These are phyloP conservation scores for Acestrorhynchus altus DNA, from an alignment of 2,797 vertebrate species.

Conservation along the genomic window DNA sequence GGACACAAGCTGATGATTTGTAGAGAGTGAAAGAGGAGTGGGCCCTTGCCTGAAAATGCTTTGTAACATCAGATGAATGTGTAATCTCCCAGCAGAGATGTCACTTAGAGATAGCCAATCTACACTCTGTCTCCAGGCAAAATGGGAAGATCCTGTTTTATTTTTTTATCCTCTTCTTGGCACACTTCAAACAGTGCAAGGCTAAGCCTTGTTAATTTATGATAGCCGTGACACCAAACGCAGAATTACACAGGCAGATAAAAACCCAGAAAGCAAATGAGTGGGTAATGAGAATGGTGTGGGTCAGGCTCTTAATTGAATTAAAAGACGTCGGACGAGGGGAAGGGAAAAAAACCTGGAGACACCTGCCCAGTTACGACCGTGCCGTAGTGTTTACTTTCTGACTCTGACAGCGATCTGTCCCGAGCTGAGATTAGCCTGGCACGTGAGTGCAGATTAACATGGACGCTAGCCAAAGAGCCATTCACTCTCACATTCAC, in stretches of 20 bases:
- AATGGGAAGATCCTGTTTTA: conserved; percentile 61
- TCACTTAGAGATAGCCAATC: conserved; percentile 57
- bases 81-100: conserved; percentile 54
- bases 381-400: conserved; percentile 87
- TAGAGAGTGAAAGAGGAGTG: conserved; percentile 30
- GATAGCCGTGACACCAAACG: conserved; percentile 79
- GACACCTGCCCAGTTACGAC: conserved; percentile 91
- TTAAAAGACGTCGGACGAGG: conserved; percentile 89
- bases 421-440: conserved; percentile 16
- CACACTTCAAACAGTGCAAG: conserved; percentile 74
- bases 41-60: conserved; percentile 53
- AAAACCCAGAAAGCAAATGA: conserved; percentile 90
- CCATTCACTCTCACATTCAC: conserved; percentile 61
- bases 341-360: conserved; percentile 68
- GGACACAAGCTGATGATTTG: conserved; percentile 14
- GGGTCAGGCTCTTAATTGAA: conserved; percentile 97
- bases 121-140: conserved; percentile 59
- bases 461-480: conserved; percentile 84
- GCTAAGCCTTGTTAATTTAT: conserved; percentile 80
- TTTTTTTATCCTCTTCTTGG: conserved; percentile 61
- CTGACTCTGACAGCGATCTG: conserved; percentile 80
- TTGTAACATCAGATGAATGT: conserved; percentile 51
- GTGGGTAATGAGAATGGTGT: conserved; percentile 89
- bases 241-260: conserved; percentile 85
- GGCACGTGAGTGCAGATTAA: conserved; percentile 81